Conservation (phyloP, 2,888 invertebrate genomes). For the Platycheirus rosarum region DNA sequence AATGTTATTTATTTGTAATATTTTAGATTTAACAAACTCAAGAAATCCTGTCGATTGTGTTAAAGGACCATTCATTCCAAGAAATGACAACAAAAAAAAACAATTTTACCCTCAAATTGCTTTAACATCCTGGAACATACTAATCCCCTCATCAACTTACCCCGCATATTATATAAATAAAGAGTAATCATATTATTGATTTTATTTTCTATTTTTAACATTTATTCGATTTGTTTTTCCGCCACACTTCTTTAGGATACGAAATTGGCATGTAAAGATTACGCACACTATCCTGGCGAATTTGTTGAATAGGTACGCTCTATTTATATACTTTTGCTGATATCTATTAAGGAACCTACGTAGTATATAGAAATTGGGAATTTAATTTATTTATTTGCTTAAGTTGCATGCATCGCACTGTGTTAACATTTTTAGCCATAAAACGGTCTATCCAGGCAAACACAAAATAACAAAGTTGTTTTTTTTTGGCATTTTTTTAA, state of each 20-base stretch:
- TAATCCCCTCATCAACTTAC: slow-evolving; percentile 42
- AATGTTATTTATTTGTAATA: too few species aligned
- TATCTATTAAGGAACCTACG: slow-evolving; percentile 25
- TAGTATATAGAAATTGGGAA: too few species aligned
- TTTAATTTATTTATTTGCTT: slow-evolving; percentile 48
- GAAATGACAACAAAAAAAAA: slow-evolving; percentile 37
- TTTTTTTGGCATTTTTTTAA: too few species aligned
- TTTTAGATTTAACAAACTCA: too few species aligned
- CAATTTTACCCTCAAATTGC: slow-evolving; percentile 50
- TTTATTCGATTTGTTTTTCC: slow-evolving; percentile 40
- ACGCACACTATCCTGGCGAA: slow-evolving; percentile 49
- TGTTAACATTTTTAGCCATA: slow-evolving; percentile 54
- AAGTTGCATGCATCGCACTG: slow-evolving; percentile 12
- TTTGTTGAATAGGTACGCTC: slow-evolving; percentile 39
- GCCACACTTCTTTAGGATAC: slow-evolving; percentile 51
- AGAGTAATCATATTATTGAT: slow-evolving; percentile 40
- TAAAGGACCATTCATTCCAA: slow-evolving; percentile 47
- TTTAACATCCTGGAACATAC: slow-evolving; percentile 25
- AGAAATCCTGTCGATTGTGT: slow-evolving; percentile 20
- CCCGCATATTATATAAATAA: not conserved
- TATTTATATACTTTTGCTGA: slow-evolving; percentile 37
- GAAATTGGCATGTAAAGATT: slow-evolving; percentile 43
- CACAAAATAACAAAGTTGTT: slow-evolving; percentile 33
- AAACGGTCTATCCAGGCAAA: slow-evolving; percentile 49
- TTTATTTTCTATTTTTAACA: slow-evolving; percentile 27